Evolutionary conservation across 2,113 vertebrate species (phyloP), one percentile per base, ranked within the genome.

Genomic region (Heliornis fulica): DNA sequence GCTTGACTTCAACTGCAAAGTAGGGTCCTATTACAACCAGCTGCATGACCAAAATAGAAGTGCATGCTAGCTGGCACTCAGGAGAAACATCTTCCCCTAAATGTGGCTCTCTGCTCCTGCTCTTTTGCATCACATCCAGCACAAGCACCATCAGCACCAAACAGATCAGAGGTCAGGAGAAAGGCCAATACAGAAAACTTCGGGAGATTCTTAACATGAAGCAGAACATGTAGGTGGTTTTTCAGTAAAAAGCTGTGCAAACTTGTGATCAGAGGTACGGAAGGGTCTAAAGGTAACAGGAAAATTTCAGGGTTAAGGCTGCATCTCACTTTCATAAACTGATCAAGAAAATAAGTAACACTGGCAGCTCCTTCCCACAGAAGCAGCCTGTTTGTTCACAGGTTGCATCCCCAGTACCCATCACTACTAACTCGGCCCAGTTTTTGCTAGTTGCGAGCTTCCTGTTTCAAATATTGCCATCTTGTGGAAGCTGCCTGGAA

Each of bases 401-500:
- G 57, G 50, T 0, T 45, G 21, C 34, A 74, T 65, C 43, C 68
- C 46, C 41, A 50, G 18, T 2, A 56, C 5, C 8, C 32, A 29
- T 12, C 46, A 29, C 21, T n/a, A 32, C 8, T 45, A 71, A 69
- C 10, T 23, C n/a, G 18, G 21, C 26, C 18, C 40, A 46, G 14
- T 11, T 89, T 72, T 83, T 28, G 26, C 40, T 15, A 54, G 26
- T 13, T 31, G 31, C 12, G 50, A 89, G 40, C 17, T 80, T 94
- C 81, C 43, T 21, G 16, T 66, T 88, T 93, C 85, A 64, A 56
- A 94, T 38, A 81, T 29, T 78, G 94, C 94, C 96, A 97, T 48
- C 94, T 94, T 31, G 90, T 89, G 96, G 96, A 89, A 71, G 51
- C 16, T 81, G 85, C 43, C 68, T 38, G 43, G 54, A 92, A 84